Evolutionary conservation across 2,797 vertebrate genomes (phyloP).

Genomic region (Crenichthys baileyi): DNA sequence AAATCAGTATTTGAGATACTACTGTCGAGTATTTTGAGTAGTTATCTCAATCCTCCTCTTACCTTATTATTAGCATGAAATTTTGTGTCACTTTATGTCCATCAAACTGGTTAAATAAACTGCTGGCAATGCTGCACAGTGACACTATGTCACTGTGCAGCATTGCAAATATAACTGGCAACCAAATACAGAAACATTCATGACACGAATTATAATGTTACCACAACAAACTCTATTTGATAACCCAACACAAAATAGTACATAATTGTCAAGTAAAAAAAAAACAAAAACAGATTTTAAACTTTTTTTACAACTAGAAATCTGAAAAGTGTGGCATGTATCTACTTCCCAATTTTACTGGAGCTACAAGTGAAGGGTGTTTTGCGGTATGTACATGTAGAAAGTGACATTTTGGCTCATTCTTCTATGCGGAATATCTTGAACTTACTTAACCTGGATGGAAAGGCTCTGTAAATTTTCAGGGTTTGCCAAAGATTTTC

Average conservation of each 20-base stretch:
- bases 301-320: neutral
- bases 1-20: neutral
- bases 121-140: neutral
- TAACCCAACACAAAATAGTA: too few species aligned
- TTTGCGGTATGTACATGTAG: neutral
- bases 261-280: neutral
- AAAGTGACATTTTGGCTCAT: neutral
- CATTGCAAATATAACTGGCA: too few species aligned
- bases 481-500: neutral
- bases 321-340: neutral
- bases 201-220: too few species aligned
- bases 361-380: neutral
- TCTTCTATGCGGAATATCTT: neutral
- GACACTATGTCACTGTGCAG: too few species aligned
- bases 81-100: neutral
- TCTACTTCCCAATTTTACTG: neutral
- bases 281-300: neutral
- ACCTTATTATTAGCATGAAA: neutral
- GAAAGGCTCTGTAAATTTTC: neutral
- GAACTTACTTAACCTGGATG: neutral
- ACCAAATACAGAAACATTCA: too few species aligned
- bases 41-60: neutral
- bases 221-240: too few species aligned
- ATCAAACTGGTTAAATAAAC: neutral
- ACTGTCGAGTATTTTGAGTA: neutral